Evolutionary conservation across 2,113 vertebrate genomes (phyloP), one percentile per base, ranked within the genome.

Genomic region (Paramisgurnus dabryanus): DNA sequence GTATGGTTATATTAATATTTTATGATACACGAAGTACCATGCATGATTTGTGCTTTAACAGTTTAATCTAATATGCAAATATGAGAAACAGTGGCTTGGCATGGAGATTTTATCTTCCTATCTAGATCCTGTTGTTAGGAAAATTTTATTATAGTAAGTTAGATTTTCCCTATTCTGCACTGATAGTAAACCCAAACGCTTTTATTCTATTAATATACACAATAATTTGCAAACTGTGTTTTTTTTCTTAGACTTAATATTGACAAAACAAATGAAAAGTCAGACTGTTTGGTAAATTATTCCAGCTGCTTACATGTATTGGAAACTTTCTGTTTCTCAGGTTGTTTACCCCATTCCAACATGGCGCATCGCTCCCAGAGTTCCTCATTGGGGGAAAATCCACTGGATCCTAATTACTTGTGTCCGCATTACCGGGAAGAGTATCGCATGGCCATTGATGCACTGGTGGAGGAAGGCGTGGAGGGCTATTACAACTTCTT

Each of bases 351-450:
- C 84, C 73, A 83, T 85, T n/a, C 84, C 88, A 89, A 43, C 86
- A 99, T 99, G 98, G 92, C 98, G 67, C 96, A 95, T 60, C 95
- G 95, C n/a, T 99, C 98, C 9, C 98, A 99, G 89, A 94, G 94
- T 83, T 98, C 97, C 66, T 97, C 95, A 0, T 87, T 97, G 83
- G 97, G 96, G 64, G 96, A 98, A 49, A 98, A 99, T 87, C 95
- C 96, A 0, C 89, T 95, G 0, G 95, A 98, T 65, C 95, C 96
- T 0, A 96, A 96, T 87, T 97, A 97, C 85, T 92, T 99, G 10
- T 93, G 95, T 0, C 98, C 96, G 0, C 97, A 98, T 86, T 99
- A 99, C 87, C 95, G 95, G 49, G 98, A 99, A 82, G 97, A 98
- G 79, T 99, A 99, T 81, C 97, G 98, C 17, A 85, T 99, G 40